Base-by-base conservation (phyloP, 2,888 invertebrate genomes). In the Tipula vernalis region DNA sequence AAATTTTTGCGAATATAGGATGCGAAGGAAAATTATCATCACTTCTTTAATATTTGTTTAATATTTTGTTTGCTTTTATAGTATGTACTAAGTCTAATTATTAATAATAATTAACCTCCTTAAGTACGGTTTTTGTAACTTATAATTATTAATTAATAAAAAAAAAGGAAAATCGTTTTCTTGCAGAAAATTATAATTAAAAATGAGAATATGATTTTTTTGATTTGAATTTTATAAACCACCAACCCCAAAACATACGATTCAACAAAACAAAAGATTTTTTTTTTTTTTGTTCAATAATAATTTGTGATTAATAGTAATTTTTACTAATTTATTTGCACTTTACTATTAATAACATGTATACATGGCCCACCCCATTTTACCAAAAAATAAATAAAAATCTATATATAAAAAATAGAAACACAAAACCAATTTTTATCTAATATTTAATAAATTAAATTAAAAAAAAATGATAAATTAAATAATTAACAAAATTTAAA, bases 391-490 rank as follows among this genome's bases (percentile, higher is more conserved):
- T 51, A 51, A 18, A 71, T 51, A 51, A 18, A 71, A 71, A 28
- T 71, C 71, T 71, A 71, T 71, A 28, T 28, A 71, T 71, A 71
- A 71, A 51, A 71, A 71, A 71, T 71, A 71, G 71, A 71, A 71
- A 71, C 71, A 71, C 71, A 71, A 71, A 71, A 71, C 71, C 71
- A 71, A 71, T 71, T 71, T 71, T 71, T 71, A 71, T 71, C 71
- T 28, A 71, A 71, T 28, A 28, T 28, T 28, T 28, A 71, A 28
- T 28, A 71, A 71, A 71, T 18, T 28, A 71, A 71, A 28, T 6
- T 28, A 15, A 57, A 57, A 57, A 15, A 39, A 6, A 57, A 71
- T 71, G 6, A 18, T 57, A 18, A 71, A 71, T 71, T 15, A n/a
- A 18, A 57, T 5, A 44, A 12, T 15, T 6, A 15, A 51, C 1